These are phyloP conservation scores for Clarias macrocephalus DNA, from an alignment of 2,113 vertebrate genomes.

Conservation along the genomic window DNA sequence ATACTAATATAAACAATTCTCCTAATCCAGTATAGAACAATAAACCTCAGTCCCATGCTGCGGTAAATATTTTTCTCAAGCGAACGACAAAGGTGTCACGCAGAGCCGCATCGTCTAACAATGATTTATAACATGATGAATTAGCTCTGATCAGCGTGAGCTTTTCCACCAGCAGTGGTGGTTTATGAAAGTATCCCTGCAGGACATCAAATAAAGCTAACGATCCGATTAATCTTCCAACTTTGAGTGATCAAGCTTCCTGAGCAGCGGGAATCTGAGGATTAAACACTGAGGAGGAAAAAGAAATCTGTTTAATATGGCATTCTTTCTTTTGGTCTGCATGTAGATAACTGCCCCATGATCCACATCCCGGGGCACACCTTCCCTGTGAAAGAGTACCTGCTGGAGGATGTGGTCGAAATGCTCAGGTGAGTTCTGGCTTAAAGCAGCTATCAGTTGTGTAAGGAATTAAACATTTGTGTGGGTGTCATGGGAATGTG, in stretches of 20 bases:
- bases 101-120: background rate
- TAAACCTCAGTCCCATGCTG: background rate
- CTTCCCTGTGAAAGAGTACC: constrained; percentile 90
- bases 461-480: background rate
- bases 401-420: constrained; percentile 92
- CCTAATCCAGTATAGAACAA: background rate
- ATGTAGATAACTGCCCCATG: constrained; percentile 85
- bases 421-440: constrained; percentile 78
- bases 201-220: background rate
- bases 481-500: background rate
- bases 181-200: background rate
- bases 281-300: background rate
- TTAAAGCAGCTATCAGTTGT: background rate
- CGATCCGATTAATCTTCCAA: background rate
- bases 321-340: background rate
- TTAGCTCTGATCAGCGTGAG: constrained; percentile 1
- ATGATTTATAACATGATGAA: constrained; percentile 1
- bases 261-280: background rate
- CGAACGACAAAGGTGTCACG: background rate
- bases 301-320: background rate
- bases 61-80: background rate
- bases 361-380: constrained; percentile 95
- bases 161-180: background rate
- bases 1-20: background rate
- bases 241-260: background rate